Evolutionary conservation across 2,888 invertebrate species (phyloP).

Genomic region (Hirtodrosophila duncani): DNA sequence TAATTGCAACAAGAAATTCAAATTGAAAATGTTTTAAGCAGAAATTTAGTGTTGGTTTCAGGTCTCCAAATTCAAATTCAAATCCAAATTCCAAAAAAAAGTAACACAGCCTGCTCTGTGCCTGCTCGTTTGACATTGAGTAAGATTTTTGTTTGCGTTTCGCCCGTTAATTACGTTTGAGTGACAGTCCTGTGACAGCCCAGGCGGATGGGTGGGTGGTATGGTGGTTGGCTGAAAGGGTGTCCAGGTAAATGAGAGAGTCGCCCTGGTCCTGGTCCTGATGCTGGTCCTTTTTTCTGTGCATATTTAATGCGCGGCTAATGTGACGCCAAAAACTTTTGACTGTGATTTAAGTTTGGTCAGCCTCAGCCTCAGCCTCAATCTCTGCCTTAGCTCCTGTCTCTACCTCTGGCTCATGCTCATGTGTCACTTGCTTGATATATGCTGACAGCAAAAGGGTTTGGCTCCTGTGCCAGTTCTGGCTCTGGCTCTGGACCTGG

Average conservation of each 20-base stretch:
- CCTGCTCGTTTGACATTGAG: conserved; percentile 31
- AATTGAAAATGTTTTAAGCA: conserved; percentile 37
- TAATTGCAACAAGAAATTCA: conserved; percentile 42
- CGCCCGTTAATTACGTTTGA: conserved; percentile 73
- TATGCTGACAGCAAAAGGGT: conserved; percentile 60
- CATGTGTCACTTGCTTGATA: conserved; percentile 32
- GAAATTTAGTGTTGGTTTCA: conserved; percentile 42
- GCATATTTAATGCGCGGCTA: conserved; percentile 75
- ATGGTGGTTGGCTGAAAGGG: conserved; percentile 44
- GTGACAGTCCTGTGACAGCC: conserved; percentile 72
- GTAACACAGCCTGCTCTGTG: conserved; percentile 33
- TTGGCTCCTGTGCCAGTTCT: conserved; percentile 34
- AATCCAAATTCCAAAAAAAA: conserved; percentile 37
- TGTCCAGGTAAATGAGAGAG: conserved; percentile 56
- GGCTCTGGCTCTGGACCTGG: too few species aligned
- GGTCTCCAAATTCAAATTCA: too few species aligned
- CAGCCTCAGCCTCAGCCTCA: too few species aligned
- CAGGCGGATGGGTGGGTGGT: conserved; percentile 7
- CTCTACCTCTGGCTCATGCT: too few species aligned
- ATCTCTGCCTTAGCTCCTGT: too few species aligned
- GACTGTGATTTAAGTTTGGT: conserved; percentile 61
- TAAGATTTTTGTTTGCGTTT: conserved; percentile 32
- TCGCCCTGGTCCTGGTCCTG: conserved; percentile 38
- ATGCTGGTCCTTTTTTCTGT: conserved; percentile 32
- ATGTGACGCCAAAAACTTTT: conserved; percentile 67